Percentiles rank a stretch among this genome's conserved stretches.
These are phyloP conservation scores for Cephus nigrinus DNA, from an alignment of 2,888 invertebrate species.

Conservation along the genomic window DNA sequence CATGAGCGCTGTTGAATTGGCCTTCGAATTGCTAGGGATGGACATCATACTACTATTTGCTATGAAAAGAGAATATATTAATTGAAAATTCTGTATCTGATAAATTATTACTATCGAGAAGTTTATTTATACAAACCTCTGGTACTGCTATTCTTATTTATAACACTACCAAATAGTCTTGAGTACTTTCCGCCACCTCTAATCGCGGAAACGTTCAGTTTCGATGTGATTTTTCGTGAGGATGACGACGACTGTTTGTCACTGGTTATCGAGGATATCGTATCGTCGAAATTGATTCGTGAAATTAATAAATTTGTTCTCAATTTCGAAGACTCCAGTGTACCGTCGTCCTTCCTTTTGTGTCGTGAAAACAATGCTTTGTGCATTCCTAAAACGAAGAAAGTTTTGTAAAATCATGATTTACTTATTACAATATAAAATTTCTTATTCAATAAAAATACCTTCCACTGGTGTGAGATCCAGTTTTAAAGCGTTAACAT, in stretches of 20 bases:
- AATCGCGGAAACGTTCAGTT: constrained; percentile 9
- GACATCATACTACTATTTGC: constrained; percentile 44
- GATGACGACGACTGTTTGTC: constrained; percentile 23
- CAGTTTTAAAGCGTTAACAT: constrained; percentile 30
- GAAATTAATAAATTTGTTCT: constrained; percentile 36
- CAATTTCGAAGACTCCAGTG: constrained; percentile 24
- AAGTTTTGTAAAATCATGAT: not conserved
- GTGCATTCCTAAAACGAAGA: constrained; percentile 27
- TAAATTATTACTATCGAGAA: not conserved
- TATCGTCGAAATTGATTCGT: constrained; percentile 44
- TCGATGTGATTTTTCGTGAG: constrained; percentile 18
- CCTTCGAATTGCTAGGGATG: constrained; percentile 37
- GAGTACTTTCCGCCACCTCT: constrained; percentile 49
- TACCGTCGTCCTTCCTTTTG: constrained; percentile 27
- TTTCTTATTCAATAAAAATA: constrained; percentile 19
- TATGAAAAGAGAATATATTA: constrained; percentile 28
- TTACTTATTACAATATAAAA: not conserved
- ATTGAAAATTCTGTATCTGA: not conserved
- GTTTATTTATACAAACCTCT: constrained; percentile 23
- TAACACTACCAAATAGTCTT: constrained; percentile 43
- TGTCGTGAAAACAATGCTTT: constrained; percentile 48
- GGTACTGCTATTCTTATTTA: constrained; percentile 2
- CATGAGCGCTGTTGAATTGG: constrained; percentile 43
- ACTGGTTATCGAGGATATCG: constrained; percentile 18
- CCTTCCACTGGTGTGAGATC: constrained; percentile 56